Evolutionary conservation across 2,797 vertebrate species (phyloP).

Genomic region (Malurus splendens): DNA sequence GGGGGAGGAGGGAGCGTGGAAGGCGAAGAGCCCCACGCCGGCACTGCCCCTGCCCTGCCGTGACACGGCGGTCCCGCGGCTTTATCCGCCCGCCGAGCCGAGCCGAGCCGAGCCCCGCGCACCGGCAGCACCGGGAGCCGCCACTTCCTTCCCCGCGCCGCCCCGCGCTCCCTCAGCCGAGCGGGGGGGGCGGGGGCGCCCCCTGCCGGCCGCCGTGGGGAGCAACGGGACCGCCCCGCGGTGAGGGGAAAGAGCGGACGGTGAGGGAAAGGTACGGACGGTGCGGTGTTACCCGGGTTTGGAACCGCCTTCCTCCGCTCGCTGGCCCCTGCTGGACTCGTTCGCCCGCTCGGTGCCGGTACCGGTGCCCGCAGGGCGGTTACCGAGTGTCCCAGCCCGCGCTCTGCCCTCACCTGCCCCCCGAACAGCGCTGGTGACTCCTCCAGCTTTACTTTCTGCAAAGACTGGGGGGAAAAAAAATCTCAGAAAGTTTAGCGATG

Average conservation of each 20-base stretch:
- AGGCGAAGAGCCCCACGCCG: not conserved
- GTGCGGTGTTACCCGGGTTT: not conserved
- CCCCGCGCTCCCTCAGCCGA: not conserved
- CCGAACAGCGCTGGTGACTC: not conserved
- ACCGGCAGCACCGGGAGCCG: not conserved
- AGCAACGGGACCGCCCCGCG: not conserved
- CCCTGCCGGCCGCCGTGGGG: not conserved
- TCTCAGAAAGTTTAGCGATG: rapidly evolving
- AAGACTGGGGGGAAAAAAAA: rapidly evolving
- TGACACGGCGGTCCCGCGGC: not conserved
- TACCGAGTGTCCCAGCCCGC: not conserved
- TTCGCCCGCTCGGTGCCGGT: not conserved
- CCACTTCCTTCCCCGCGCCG: constrained; percentile 38
- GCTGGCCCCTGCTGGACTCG: not conserved
- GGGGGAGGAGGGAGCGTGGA: not conserved
- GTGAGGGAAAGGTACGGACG: not conserved
- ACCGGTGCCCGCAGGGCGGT: not conserved
- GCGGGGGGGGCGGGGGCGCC: not conserved
- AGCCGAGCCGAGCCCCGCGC: not conserved
- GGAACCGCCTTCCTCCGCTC: not conserved
- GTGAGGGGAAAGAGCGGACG: too few relatives aligned
- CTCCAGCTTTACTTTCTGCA: rapidly evolving
- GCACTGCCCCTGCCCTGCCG: not conserved
- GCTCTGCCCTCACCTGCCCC: not conserved
- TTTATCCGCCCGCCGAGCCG: not conserved